Evolutionary conservation across 2,888 invertebrate genomes (phyloP).

Genomic region (Busseola fusca): DNA sequence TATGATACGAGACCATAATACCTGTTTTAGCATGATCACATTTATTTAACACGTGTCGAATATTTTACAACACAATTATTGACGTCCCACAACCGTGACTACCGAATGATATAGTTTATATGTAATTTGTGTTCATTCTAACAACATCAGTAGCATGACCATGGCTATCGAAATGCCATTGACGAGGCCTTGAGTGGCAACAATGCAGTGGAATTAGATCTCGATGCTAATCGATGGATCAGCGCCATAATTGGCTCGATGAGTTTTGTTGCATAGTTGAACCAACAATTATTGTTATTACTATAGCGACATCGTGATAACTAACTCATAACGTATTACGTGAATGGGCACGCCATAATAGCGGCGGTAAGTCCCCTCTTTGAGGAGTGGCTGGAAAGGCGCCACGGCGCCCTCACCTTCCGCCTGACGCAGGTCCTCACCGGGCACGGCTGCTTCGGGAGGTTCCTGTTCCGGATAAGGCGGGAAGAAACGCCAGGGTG

Average conservation of each 20-base stretch:
- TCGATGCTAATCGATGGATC: background rate
- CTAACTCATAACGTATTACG: too few relatives aligned
- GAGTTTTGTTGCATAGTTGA: background rate
- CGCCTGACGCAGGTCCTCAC: too few relatives aligned
- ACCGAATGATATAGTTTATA: constrained; percentile 19
- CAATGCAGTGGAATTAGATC: constrained; percentile 21
- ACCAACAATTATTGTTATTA: background rate
- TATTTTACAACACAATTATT: constrained; percentile 20
- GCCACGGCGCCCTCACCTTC: too few relatives aligned
- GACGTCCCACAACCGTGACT: constrained; percentile 16
- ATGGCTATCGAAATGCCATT: constrained; percentile 20
- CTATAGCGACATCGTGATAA: too few relatives aligned
- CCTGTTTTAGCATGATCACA: background rate
- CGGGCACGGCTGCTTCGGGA: too few relatives aligned
- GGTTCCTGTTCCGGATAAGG: too few relatives aligned
- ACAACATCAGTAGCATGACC: background rate
- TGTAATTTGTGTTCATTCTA: constrained; percentile 18
- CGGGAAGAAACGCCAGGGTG: too few relatives aligned
- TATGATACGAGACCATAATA: background rate
- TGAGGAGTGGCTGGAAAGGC: too few relatives aligned
- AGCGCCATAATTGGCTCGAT: background rate
- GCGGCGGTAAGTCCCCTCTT: too few relatives aligned
- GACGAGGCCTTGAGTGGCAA: constrained; percentile 21
- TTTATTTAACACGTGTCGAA: constrained; percentile 18
- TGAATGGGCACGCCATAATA: too few relatives aligned